Percentiles rank a stretch among this genome's conserved stretches.
phyloP scores from a whole-genome alignment of 2,797 vertebrate species.

The Esox masquinongy region DNA sequence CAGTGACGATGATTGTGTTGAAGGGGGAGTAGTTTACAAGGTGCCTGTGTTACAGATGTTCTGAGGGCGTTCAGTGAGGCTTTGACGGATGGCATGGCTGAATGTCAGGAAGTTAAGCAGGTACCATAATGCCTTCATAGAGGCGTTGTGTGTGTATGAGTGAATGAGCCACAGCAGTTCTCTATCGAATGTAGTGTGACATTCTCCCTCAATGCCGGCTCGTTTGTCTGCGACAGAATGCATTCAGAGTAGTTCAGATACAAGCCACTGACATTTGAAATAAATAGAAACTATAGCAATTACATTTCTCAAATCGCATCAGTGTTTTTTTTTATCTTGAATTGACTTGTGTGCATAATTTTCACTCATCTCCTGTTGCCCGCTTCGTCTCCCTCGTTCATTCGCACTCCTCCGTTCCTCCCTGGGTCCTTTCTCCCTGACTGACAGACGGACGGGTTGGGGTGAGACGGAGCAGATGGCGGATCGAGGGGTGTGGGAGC shows the following conservation, averaged over 20 bases:
- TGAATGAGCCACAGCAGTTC: not conserved
- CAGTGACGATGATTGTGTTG: no score
- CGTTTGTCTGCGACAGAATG: slow-evolving; percentile 7
- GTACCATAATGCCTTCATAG: not conserved
- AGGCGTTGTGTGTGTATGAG: not conserved
- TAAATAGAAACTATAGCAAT: slow-evolving; percentile 12
- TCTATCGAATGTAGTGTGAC: slow-evolving; percentile 4
- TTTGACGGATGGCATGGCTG: not conserved
- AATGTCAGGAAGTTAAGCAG: not conserved
- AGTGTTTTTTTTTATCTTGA: slow-evolving; percentile 3
- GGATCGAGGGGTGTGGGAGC: not conserved
- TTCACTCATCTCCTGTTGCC: not conserved
- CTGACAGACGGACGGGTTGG: not conserved
- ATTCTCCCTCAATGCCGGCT: not conserved
- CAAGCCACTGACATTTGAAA: slow-evolving; percentile 22
- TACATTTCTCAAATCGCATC: slow-evolving; percentile 20
- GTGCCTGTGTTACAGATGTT: not conserved
- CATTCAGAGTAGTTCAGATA: not conserved
- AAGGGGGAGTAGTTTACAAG: not conserved
- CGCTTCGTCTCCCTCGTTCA: not conserved
- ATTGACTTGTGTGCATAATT: slow-evolving; percentile 4
- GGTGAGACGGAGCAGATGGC: not conserved
- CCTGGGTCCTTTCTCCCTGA: not conserved
- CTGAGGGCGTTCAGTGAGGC: not conserved
- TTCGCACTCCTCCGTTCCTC: not conserved